phyloP scores from a whole-genome alignment of 2,113 vertebrate species.

The Acrocephalus arundinaceus region DNA sequence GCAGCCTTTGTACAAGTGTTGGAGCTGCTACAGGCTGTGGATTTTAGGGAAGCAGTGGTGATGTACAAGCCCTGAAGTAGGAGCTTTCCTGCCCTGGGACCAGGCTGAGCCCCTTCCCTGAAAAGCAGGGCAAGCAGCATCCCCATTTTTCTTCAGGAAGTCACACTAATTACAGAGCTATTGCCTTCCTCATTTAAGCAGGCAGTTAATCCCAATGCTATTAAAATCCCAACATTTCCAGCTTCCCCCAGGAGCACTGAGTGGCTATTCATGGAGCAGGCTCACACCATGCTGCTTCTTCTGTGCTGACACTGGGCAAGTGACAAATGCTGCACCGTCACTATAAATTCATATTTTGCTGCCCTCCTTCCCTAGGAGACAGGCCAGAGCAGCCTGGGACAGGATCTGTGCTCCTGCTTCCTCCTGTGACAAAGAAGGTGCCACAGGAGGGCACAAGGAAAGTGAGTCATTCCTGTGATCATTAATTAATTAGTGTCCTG shows the following conservation, averaged over 20 bases:
- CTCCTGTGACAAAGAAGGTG: neutral
- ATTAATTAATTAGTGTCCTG: conserved; percentile 47
- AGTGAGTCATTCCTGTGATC: conserved; percentile 41
- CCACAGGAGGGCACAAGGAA: conserved; percentile 22
- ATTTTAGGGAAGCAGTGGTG: neutral
- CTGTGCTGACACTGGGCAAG: neutral
- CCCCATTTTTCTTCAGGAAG: neutral
- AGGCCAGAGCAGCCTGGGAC: neutral
- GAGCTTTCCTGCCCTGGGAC: neutral
- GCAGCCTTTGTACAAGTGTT: neutral
- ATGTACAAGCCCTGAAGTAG: neutral
- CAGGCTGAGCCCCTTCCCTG: neutral
- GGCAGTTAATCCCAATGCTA: neutral
- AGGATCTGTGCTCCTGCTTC: neutral
- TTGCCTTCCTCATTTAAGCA: neutral
- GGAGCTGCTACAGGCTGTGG: neutral
- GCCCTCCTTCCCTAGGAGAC: neutral
- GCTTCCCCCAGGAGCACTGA: neutral
- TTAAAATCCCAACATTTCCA: neutral
- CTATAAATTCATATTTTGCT: neutral
- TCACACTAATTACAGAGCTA: neutral
- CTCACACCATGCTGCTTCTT: neutral
- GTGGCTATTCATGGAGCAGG: neutral
- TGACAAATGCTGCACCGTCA: rapidly evolving
- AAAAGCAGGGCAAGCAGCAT: neutral